These are phyloP conservation scores for Toxonevra muliebris DNA, from an alignment of 2,888 invertebrate genomes.

Conservation along the genomic window DNA sequence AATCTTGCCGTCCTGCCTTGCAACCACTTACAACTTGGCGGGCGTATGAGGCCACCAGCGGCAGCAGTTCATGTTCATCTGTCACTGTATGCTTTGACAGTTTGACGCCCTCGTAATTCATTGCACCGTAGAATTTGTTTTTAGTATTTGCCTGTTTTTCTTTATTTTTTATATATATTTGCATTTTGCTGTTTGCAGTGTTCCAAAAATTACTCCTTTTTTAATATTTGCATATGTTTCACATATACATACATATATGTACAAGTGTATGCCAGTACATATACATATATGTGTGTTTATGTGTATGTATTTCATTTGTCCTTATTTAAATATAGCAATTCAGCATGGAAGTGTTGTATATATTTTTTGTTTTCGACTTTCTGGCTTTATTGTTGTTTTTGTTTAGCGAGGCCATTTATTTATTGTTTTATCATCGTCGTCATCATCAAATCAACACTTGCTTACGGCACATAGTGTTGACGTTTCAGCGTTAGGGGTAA, in stretches of 20 bases:
- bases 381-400: constrained; percentile 4
- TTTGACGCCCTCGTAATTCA: constrained; percentile 57
- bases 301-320: constrained; percentile 9
- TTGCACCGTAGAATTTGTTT: constrained; percentile 48
- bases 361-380: not conserved
- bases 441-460: constrained; percentile 16
- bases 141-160: constrained; percentile 4
- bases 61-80: constrained; percentile 41
- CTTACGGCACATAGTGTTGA: not conserved
- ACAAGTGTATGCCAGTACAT: not conserved
- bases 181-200: not conserved
- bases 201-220: constrained; percentile 3
- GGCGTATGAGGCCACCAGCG: constrained; percentile 23
- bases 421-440: constrained; percentile 17
- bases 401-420: constrained; percentile 8
- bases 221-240: not conserved
- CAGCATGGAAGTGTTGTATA: constrained; percentile 15
- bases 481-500: constrained; percentile 3
- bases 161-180: not conserved
- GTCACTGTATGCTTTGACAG: constrained; percentile 53
- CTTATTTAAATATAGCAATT: constrained; percentile 17
- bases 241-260: not conserved
- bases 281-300: not conserved
- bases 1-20: not conserved
- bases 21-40: not conserved